phyloP scores from a whole-genome alignment of 2,113 vertebrate genomes.

The Okapia johnstoni region DNA sequence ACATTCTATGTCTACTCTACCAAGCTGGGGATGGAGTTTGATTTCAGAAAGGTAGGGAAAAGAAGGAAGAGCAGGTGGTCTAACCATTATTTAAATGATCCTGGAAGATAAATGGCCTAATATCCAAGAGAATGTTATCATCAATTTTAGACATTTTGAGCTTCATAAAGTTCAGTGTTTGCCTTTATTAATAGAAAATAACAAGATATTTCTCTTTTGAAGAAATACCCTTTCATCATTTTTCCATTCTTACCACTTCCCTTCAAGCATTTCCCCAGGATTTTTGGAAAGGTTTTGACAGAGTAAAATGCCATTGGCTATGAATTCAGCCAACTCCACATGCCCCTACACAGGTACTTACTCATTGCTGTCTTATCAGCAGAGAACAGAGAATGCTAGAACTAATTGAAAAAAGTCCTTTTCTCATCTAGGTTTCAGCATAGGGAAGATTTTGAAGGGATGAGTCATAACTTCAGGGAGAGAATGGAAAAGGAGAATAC shows the following conservation, averaged over 20 bases:
- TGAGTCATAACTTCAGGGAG: slow-evolving; percentile 22
- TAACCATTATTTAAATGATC: background rate
- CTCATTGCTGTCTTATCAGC: slow-evolving; percentile 48
- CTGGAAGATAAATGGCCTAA: background rate
- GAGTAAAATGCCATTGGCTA: background rate
- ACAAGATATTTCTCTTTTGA: background rate
- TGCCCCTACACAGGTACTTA: background rate
- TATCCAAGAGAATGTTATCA: background rate
- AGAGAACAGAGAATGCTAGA: background rate
- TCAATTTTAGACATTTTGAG: background rate
- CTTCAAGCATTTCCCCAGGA: background rate
- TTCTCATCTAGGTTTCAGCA: slow-evolving; percentile 1
- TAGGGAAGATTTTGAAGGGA: background rate
- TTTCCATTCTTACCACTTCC: background rate
- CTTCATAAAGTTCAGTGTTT: background rate
- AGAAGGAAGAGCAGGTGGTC: background rate
- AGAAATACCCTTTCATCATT: background rate
- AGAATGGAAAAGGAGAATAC: background rate
- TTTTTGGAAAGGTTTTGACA: background rate
- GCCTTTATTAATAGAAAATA: background rate
- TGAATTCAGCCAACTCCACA: background rate
- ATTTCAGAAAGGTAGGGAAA: background rate
- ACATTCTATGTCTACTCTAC: too few relatives aligned
- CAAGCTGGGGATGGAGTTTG: accelerated
- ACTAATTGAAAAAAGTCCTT: slow-evolving; percentile 44